These are phyloP conservation scores for Calyptomena viridis DNA, from an alignment of 2,113 vertebrate species.

Conservation along the genomic window DNA sequence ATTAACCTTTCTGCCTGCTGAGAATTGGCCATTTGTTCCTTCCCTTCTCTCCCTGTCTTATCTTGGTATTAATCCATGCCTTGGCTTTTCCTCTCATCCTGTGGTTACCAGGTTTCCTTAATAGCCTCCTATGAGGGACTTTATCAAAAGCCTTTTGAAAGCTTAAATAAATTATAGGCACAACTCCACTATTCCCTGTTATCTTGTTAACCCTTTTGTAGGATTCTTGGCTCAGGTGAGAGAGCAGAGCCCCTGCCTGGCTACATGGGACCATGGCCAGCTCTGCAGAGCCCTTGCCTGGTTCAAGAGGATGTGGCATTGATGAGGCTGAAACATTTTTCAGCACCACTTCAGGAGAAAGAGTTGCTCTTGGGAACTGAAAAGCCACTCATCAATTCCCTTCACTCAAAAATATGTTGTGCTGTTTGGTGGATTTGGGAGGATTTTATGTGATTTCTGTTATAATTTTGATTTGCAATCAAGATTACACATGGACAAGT, in stretches of 20 bases:
- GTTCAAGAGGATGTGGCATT: background rate
- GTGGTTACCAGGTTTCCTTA: conserved; percentile 58
- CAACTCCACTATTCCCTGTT: background rate
- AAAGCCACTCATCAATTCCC: background rate
- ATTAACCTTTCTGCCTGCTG: conserved; percentile 50
- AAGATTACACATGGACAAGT: background rate
- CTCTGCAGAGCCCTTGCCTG: background rate
- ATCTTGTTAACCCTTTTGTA: conserved; percentile 40
- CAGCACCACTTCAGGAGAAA: background rate
- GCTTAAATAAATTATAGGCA: conserved; percentile 59
- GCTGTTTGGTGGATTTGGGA: background rate
- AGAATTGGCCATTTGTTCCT: background rate
- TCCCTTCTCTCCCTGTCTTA: background rate
- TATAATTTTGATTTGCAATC: background rate
- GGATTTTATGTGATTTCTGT: background rate
- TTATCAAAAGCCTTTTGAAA: conserved; percentile 65
- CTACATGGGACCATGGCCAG: rapidly evolving
- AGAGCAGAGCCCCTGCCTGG: background rate
- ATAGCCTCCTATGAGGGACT: conserved; percentile 39
- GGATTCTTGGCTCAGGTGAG: background rate
- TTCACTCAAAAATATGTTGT: background rate
- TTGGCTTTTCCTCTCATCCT: conserved; percentile 47
- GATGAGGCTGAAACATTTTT: background rate
- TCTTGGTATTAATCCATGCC: conserved; percentile 11
- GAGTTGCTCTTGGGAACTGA: background rate